Percentiles rank a stretch among this genome's conserved stretches.
Evolutionary conservation across 2,888 invertebrate genomes (phyloP).

Genomic region (Ceriagrion tenellum): DNA sequence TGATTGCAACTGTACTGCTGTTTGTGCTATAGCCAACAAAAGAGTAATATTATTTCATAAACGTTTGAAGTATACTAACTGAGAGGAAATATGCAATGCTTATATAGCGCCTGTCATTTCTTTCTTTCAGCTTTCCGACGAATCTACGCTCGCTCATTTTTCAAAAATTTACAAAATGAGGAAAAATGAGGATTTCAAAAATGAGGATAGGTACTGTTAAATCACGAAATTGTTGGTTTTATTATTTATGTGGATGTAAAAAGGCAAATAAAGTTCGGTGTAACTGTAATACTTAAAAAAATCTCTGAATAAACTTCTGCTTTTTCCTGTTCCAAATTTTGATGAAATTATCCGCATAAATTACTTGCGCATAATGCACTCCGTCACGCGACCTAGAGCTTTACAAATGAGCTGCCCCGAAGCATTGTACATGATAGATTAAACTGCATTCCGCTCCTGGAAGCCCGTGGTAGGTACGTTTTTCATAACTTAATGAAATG

Average conservation of each 20-base stretch:
- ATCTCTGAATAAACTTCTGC: background rate
- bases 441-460: background rate
- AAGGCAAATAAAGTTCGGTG: background rate
- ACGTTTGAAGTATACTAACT: no score
- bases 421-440: background rate
- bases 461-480: background rate
- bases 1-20: no score
- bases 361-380: background rate
- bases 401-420: background rate
- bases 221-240: no score
- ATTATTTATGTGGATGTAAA: background rate
- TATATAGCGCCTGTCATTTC: no score
- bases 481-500: slow-evolving; percentile 11
- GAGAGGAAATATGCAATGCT: no score
- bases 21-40: no score
- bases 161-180: no score
- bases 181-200: no score
- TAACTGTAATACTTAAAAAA: background rate
- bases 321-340: background rate
- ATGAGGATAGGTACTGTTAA: no score
- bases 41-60: no score
- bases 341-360: background rate
- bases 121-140: no score
- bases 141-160: no score
- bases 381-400: background rate